These are phyloP conservation scores for Flabesymbios commensalis DNA, from an alignment of 2,888 invertebrate species.

Conservation along the genomic window DNA sequence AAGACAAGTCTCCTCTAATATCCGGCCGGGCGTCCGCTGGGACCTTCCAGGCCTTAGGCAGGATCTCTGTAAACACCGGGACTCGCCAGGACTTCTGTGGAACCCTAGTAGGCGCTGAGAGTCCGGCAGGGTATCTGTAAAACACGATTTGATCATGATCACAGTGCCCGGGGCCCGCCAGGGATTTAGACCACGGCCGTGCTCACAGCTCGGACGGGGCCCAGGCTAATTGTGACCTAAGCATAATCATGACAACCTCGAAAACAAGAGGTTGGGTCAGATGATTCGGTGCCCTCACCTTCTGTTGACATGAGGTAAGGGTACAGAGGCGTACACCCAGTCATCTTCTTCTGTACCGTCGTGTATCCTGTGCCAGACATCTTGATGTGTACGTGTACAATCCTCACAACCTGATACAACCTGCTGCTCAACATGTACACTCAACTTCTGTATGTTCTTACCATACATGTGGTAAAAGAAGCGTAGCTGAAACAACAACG, in stretches of 20 bases:
- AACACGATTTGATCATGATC: too few species aligned
- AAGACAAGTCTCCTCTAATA: too few species aligned
- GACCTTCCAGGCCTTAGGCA: too few species aligned
- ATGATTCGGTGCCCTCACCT: not conserved
- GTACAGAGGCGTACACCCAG: not conserved
- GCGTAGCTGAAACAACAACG: slow-evolving; percentile 11
- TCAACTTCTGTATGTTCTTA: slow-evolving; percentile 2
- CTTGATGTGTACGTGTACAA: not conserved
- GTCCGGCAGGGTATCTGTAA: too few species aligned
- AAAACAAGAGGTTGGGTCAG: not conserved
- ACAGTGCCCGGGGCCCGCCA: too few species aligned
- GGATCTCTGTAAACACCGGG: too few species aligned
- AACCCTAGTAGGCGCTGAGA: too few species aligned
- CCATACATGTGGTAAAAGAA: slow-evolving; percentile 25
- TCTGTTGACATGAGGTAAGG: not conserved
- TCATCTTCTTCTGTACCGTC: not conserved
- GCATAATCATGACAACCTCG: not conserved
- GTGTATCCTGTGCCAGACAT: not conserved
- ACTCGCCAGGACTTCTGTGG: too few species aligned
- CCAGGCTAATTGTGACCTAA: not conserved
- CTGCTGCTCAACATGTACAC: not conserved
- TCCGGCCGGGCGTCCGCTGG: too few species aligned
- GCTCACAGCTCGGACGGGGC: not conserved
- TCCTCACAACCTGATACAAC: not conserved
- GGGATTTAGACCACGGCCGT: too few species aligned